These are phyloP conservation scores for Morpho deidamia DNA, from an alignment of 2,888 invertebrate genomes.

Conservation along the genomic window DNA sequence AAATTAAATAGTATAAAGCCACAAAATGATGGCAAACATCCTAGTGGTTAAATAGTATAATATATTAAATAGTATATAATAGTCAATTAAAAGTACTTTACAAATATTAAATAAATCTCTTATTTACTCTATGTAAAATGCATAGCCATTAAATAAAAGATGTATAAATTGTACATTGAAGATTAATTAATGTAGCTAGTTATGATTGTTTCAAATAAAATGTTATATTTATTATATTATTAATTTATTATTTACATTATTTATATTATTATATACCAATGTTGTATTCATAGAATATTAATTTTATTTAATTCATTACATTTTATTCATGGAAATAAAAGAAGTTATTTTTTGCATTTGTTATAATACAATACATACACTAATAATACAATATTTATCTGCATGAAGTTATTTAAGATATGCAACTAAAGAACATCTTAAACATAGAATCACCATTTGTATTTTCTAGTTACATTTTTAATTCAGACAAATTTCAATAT, in stretches of 20 bases:
- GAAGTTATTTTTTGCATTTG: no score
- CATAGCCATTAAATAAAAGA: conserved; percentile 6
- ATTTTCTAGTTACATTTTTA: conserved; percentile 11
- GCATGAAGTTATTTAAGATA: no score
- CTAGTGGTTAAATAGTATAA: no score
- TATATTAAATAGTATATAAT: no score
- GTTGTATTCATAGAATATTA: no score
- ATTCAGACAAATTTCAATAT: conserved; percentile 14
- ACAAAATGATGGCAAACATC: not conserved
- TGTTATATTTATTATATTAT: not conserved
- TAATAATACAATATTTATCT: no score
- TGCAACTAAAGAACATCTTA: no score
- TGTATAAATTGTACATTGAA: conserved; percentile 49
- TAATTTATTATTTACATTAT: no score
- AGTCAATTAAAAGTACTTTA: not conserved
- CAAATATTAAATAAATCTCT: not conserved
- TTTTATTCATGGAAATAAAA: no score
- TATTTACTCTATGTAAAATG: not conserved
- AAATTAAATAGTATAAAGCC: conserved; percentile 6
- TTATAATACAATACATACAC: no score
- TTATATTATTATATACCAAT: no score
- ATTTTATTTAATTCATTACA: no score
- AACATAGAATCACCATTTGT: not conserved
- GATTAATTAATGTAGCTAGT: conserved; percentile 28
- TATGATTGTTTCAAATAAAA: conserved; percentile 14